Base-by-base conservation (phyloP, 2,888 invertebrate species). In the Eupithecia pulchellata region DNA sequence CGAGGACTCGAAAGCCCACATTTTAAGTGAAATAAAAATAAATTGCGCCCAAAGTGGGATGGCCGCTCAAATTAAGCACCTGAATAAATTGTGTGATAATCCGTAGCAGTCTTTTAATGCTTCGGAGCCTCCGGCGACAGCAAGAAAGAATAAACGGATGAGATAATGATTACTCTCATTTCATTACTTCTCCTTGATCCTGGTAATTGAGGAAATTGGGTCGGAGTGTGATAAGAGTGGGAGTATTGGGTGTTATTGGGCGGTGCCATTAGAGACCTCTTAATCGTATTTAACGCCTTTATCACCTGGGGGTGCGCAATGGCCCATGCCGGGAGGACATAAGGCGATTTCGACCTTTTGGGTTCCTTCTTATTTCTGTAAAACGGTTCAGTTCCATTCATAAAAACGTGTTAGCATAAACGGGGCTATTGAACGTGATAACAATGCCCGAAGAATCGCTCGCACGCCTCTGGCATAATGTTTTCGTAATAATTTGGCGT, bases 1-100 rank as follows among this genome's bases (percentile, higher is more conserved):
- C 85, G 14, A 61, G 61, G 61, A 83, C 79, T 61, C 61, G 34
- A 77, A 82, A 82, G 82, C 82, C 86, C 85, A 85, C 84, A 88
- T 88, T 61, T 91, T 90, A 90, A 92, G 90, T 89, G 90, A 91
- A 93, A 93, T 93, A 92, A 92, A 92, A 92, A 91, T 91, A 92
- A 93, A 92, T 92, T 91, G 87, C 86, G 81, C 89, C 84, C 88
- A 87, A 91, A 92, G 91, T 90, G 89, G 89, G 89, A 89, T 90
- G 85, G 91, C 87, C 89, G 88, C 91, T 91, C 91, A 92, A 93
- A 93, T 93, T 91, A 93, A 93, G 93, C 93, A 93, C 92, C 93
- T 93, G 93, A 92, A 93, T 93, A 93, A 93, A 93, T 93, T 93
- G 91, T 90, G 91, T 89, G 93, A 92, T 93, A 93, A 93, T 93